Conservation (phyloP, 2,888 invertebrate genomes). For the Heliconius ismenius region DNA sequence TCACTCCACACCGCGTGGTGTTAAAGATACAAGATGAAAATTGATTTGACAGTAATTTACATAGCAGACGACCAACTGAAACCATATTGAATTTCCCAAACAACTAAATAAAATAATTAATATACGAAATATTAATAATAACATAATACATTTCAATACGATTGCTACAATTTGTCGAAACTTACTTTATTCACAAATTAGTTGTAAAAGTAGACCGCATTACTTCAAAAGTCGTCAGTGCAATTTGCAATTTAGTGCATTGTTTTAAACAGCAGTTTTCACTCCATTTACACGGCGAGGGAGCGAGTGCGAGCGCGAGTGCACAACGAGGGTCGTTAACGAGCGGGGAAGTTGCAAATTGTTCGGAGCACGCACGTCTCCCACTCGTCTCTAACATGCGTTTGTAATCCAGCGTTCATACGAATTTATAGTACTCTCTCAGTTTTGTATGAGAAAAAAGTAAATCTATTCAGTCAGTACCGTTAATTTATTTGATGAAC, state of each 20-base stretch:
- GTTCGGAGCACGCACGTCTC: slow-evolving; percentile 35
- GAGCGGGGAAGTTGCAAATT: slow-evolving; percentile 39
- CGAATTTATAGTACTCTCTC: neutral
- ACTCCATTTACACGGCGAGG: slow-evolving; percentile 18
- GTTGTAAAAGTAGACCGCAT: neutral
- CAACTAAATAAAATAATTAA: no score
- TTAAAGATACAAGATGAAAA: neutral
- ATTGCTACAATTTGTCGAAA: neutral
- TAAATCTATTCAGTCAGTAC: no score
- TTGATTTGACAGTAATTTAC: neutral
- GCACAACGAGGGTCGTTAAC: slow-evolving; percentile 18
- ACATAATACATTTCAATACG: neutral
- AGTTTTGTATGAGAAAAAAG: no score
- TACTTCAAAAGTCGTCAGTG: neutral
- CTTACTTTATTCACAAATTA: neutral
- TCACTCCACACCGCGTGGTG: no score
- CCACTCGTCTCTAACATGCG: slow-evolving; percentile 34
- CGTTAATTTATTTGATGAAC: no score
- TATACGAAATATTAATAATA: neutral
- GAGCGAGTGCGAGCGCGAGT: slow-evolving; percentile 15
- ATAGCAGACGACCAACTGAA: neutral
- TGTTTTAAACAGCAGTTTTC: slow-evolving; percentile 17
- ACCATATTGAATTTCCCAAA: no score
- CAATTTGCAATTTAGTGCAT: slow-evolving; percentile 1
- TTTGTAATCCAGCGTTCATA: neutral